Base-by-base conservation (phyloP, 2,888 invertebrate species). In the Teleogryllus oceanicus region DNA sequence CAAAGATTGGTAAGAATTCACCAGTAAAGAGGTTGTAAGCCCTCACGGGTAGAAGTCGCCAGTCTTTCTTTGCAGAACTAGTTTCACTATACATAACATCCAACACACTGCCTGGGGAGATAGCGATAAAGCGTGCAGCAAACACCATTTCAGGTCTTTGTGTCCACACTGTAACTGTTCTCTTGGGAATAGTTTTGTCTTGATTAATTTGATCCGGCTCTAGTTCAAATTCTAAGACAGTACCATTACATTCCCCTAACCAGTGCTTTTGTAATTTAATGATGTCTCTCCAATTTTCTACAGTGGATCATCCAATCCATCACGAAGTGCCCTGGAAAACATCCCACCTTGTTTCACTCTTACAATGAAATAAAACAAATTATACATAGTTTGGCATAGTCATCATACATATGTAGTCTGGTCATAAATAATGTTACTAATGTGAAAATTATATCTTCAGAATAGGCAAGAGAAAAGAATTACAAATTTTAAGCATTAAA, bases 181-280 rank as follows among this genome's bases (percentile, higher is more conserved):
- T 86, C 49, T 86, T 82, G 37, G 83, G 81, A 24, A 81, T 80
- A 49, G 78, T 77, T 82, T 84, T 83, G 50, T 87, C 84, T 78
- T 85, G 37, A 37, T 37, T 37, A 37, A 37, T 37, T 37, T 37
- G 82, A 51, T 85, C 82, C 5, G 86, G 84, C 20, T 87, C 84
- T 13, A 92, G 83, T 78, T 89, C 85, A 86, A 96, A 92, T 83
- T 92, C 92, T 81, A 94, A 92, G 76, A 89, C 90, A 82, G 92
- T 90, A 11, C 97, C 97, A 86, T 92, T 89, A 85, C 96, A 96
- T 83, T 94, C 91, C 0, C 97, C 96, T 84, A 97, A 95, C 97
- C 97, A 97, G 86, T 96, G 92, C 83, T 92, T 90, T 87, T 97
- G 97, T 81, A 96, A 87, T 85, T 94, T 93, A 78, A 92, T 92